Evolutionary conservation across 2,113 vertebrate genomes (phyloP).

Genomic region (Rana temporaria): DNA sequence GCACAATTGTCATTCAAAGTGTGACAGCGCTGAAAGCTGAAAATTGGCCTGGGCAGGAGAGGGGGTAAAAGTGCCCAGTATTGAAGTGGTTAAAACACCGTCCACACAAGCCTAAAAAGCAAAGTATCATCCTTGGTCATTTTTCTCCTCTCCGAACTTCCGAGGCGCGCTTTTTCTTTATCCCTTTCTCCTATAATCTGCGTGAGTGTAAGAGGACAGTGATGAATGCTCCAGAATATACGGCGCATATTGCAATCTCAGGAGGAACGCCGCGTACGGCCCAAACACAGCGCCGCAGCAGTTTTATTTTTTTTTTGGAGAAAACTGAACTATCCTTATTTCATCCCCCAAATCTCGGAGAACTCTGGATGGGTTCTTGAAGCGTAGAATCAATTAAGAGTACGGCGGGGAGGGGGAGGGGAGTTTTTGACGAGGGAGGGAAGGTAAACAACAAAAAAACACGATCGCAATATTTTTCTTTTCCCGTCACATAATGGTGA

Average conservation of each 20-base stretch:
- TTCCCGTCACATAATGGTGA: not conserved
- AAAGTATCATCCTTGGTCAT: too few species aligned
- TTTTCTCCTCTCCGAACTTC: too few species aligned
- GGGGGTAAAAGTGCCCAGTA: too few species aligned
- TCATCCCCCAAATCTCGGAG: slow-evolving; percentile 5
- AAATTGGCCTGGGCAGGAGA: too few species aligned
- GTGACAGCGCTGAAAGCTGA: too few species aligned
- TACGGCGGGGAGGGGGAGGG: not conserved
- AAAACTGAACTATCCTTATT: slow-evolving; percentile 16
- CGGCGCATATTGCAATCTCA: not conserved
- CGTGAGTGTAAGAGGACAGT: not conserved
- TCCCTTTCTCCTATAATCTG: not conserved
- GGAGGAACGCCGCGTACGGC: not conserved
- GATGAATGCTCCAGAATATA: slow-evolving; percentile 36
- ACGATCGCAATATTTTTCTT: slow-evolving; percentile 6
- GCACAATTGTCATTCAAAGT: too few species aligned
- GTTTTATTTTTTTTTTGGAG: not conserved
- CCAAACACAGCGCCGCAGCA: too few species aligned
- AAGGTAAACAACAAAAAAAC: not conserved
- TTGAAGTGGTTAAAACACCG: too few species aligned
- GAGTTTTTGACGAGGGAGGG: not conserved
- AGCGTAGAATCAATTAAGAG: slow-evolving; percentile 10
- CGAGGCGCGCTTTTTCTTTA: not conserved
- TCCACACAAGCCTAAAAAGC: too few species aligned
- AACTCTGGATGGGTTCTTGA: not conserved